phyloP scores from a whole-genome alignment of 53 echinoderm and acorn worm genomes.

The Antedon mediterranea region DNA sequence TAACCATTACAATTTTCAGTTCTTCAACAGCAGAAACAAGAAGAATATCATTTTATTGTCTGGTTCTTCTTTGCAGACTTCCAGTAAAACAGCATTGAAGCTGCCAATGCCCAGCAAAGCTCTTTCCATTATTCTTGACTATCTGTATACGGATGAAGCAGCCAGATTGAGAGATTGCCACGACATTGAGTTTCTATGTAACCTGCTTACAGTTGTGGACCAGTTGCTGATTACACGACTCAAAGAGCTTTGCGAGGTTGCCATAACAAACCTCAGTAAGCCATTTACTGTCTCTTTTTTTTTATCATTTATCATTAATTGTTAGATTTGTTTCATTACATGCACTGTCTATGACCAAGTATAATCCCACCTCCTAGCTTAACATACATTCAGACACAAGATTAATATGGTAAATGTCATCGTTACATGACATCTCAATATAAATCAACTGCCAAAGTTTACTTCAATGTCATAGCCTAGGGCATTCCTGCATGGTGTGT shows the following conservation, averaged over 20 bases:
- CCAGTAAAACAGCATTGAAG: constrained; percentile 54
- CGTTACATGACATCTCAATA: too few relatives aligned
- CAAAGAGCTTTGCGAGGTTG: constrained; percentile 76
- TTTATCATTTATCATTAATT: too few relatives aligned
- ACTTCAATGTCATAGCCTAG: too few relatives aligned
- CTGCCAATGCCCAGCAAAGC: constrained; percentile 56
- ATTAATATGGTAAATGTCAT: too few relatives aligned
- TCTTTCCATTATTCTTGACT: constrained; percentile 52
- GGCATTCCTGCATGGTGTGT: too few relatives aligned
- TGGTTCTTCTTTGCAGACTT: constrained; percentile 33
- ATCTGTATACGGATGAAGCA: constrained; percentile 64
- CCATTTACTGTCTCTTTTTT: neutral
- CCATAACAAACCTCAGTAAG: constrained; percentile 76
- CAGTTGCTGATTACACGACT: constrained; percentile 70
- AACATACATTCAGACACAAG: too few relatives aligned
- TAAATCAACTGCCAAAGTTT: too few relatives aligned
- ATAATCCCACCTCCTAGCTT: too few relatives aligned
- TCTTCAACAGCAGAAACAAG: too few relatives aligned
- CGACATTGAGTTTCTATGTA: constrained; percentile 71
- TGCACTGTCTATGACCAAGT: too few relatives aligned
- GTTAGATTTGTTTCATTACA: too few relatives aligned
- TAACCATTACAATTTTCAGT: too few relatives aligned
- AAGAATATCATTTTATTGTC: neutral
- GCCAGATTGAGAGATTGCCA: constrained; percentile 25
- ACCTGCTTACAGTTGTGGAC: constrained; percentile 55